Evolutionary conservation across 2,113 vertebrate genomes (phyloP).

Genomic region (Diglossa brunneiventris): DNA sequence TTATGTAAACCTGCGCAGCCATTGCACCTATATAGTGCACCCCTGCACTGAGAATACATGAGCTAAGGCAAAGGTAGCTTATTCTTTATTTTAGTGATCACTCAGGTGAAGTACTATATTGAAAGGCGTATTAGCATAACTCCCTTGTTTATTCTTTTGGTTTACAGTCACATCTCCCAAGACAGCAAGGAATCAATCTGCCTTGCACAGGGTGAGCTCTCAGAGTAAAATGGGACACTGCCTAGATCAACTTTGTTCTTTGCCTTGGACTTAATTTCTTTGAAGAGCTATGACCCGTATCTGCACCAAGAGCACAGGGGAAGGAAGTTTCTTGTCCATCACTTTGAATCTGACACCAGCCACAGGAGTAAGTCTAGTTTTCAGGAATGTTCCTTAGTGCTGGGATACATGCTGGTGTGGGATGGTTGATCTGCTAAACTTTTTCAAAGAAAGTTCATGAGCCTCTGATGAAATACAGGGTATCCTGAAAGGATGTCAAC

Average conservation of each 20-base stretch:
- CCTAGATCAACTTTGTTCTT: neutral
- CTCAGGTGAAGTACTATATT: accelerated
- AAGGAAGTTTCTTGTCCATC: neutral
- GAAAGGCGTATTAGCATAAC: neutral
- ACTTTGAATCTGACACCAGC: neutral
- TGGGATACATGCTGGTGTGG: neutral
- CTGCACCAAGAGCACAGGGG: neutral
- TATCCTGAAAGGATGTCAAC: neutral
- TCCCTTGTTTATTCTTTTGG: neutral
- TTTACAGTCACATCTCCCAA: accelerated
- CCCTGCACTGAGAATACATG: neutral
- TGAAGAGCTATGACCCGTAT: neutral
- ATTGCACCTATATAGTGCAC: neutral
- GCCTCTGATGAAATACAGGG: neutral
- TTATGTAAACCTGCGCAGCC: neutral
- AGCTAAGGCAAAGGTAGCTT: neutral
- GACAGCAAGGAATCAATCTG: neutral
- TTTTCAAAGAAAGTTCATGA: neutral
- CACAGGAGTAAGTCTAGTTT: neutral
- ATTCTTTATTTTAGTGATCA: neutral
- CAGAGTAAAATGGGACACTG: neutral
- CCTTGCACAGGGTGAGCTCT: neutral
- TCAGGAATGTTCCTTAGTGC: neutral
- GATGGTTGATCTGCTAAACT: neutral
- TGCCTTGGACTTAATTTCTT: neutral